Base-by-base conservation (phyloP, 2,888 invertebrate genomes). In the Papilio protenor region DNA sequence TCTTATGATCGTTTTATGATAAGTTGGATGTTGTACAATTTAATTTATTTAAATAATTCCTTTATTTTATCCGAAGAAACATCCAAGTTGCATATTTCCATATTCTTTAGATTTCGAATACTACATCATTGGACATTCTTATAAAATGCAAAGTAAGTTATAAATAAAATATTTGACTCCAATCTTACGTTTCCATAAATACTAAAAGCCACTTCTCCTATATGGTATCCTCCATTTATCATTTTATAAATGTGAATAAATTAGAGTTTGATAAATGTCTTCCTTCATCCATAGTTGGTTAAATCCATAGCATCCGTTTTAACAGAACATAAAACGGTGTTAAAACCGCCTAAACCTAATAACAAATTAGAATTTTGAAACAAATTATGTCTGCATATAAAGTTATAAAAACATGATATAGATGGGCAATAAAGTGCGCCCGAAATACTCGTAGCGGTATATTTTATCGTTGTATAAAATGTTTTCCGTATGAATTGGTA, bases 401-500 rank as follows among this genome's bases (percentile, higher is more conserved):
- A 49, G 61, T 74, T 61, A 74, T 74, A 64, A 74, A 73, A 74
- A 74, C 45, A 45, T 45, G 66, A 69, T 45, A 69, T 69, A 45
- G 21, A 69, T 45, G 66, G 66, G 66, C 45, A 69, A n/a, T 69
- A 61, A 74, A 61, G n/a, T 74, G 40, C 23, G 59, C 18, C 61
- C 23, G 27, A 74, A 74, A 69, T 55, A 77, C 73, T 59, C 52
- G 27, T 61, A 45, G 45, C 59, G 73, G 23, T 74, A 74, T 74
- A 74, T 74, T 74, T 74, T 74, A 74, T 74, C 61, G 47, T 47
- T 61, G 8, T 74, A 61, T 74, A 74, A 74, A 61, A 74, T 45
- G 61, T 61, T 74, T 79, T 33, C 40, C 57, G 69, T 70, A 73
- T 61, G 76, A 76, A 70, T 76, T 74, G 73, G 61, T 61, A 47